phyloP scores from a whole-genome alignment of 2,797 vertebrate genomes.

The Lepus oiostolus region DNA sequence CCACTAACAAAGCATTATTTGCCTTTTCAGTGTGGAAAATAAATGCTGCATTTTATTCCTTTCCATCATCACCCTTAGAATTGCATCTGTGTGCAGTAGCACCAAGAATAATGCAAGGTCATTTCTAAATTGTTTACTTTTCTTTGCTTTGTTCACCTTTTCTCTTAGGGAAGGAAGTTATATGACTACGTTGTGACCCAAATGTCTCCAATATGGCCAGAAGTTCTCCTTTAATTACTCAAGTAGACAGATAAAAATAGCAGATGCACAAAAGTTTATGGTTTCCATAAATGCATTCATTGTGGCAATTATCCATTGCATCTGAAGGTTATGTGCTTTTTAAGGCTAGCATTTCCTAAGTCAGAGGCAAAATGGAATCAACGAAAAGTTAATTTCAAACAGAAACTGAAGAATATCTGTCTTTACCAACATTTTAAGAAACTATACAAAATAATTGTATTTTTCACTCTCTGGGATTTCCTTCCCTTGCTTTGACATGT shows the following conservation, averaged over 20 bases:
- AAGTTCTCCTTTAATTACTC: slow-evolving; percentile 69
- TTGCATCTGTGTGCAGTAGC: neutral
- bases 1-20: slow-evolving; percentile 73
- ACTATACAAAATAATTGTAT: slow-evolving; percentile 59
- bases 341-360: neutral
- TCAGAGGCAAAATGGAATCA: slow-evolving; percentile 64
- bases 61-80: slow-evolving; percentile 53
- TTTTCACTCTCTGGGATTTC: neutral
- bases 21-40: slow-evolving; percentile 74
- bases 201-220: slow-evolving; percentile 9
- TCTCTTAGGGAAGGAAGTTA: slow-evolving; percentile 11
- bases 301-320: slow-evolving; percentile 5
- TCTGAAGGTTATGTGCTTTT: slow-evolving; percentile 46
- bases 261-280: slow-evolving; percentile 21
- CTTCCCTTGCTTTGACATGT: slow-evolving; percentile 51
- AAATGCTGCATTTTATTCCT: slow-evolving; percentile 69
- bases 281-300: slow-evolving; percentile 23
- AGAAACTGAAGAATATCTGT: slow-evolving; percentile 54
- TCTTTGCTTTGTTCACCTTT: slow-evolving; percentile 68
- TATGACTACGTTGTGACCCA: slow-evolving; percentile 55
- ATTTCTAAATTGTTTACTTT: slow-evolving; percentile 60
- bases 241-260: slow-evolving; percentile 50
- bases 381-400: slow-evolving; percentile 60
- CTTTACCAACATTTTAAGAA: slow-evolving; percentile 57
- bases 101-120: slow-evolving; percentile 25